Percentiles rank a stretch among this genome's conserved stretches.
phyloP scores from a whole-genome alignment of 1,140 invertebrate species.

The Heterodera schachtii region DNA sequence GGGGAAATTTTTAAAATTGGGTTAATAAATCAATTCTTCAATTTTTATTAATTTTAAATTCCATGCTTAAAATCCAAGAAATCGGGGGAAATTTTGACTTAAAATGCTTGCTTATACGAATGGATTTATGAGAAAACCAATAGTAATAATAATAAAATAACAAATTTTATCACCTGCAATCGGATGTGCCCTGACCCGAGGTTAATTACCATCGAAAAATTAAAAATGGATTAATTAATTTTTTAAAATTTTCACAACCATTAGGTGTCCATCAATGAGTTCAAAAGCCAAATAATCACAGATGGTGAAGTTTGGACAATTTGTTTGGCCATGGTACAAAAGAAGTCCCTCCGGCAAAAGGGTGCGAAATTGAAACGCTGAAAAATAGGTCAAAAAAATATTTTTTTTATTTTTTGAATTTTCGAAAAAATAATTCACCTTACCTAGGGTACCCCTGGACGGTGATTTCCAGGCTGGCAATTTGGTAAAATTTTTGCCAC shows the following conservation, averaged over 20 bases:
- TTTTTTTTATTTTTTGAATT: background rate
- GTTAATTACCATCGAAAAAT: conserved; percentile 70
- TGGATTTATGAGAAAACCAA: too few relatives aligned
- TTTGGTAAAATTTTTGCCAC: conserved; percentile 44
- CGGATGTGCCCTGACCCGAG: conserved; percentile 86
- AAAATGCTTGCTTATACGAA: too few relatives aligned
- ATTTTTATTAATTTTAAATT: too few relatives aligned
- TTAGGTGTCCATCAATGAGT: conserved; percentile 86
- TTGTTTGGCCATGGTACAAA: conserved; percentile 84
- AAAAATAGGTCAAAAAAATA: conserved; percentile 10
- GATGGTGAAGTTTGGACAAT: conserved; percentile 67
- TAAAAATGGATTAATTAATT: background rate
- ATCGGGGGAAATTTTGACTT: too few relatives aligned
- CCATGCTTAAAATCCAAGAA: too few relatives aligned
- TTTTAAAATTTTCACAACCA: conserved; percentile 59
- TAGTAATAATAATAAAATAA: too few relatives aligned
- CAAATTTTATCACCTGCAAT: conserved; percentile 68
- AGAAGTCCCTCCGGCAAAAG: conserved; percentile 90
- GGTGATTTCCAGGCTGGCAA: conserved; percentile 63
- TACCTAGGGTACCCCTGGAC: conserved; percentile 59
- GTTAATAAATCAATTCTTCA: too few relatives aligned
- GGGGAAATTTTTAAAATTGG: too few relatives aligned
- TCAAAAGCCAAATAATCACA: conserved; percentile 90
- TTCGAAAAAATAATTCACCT: background rate
- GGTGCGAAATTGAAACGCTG: conserved; percentile 75